Evolutionary conservation across 2,113 vertebrate species (phyloP).

Genomic region (human): DNA sequence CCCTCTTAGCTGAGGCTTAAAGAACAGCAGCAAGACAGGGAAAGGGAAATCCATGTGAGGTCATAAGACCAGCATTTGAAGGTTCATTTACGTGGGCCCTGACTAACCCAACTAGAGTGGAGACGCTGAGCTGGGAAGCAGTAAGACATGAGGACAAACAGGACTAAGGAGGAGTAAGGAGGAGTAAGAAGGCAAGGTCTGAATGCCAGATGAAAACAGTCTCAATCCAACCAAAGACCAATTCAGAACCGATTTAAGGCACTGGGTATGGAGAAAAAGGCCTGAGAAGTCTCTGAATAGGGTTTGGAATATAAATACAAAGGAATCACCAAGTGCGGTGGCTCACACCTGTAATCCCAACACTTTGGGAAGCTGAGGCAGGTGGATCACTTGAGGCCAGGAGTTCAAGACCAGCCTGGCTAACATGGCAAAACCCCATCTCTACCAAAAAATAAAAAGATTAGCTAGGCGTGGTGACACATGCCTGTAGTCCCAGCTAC

Average conservation of each 20-base stretch:
- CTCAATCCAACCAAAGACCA: neutral
- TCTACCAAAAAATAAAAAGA: too few relatives aligned
- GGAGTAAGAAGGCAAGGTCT: neutral
- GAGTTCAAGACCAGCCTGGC: too few relatives aligned
- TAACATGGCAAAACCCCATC: too few relatives aligned
- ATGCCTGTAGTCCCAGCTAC: too few relatives aligned
- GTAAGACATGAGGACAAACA: neutral
- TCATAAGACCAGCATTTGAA: neutral
- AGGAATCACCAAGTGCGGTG: neutral
- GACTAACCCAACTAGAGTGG: neutral
- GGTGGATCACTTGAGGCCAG: too few relatives aligned
- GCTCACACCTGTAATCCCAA: too few relatives aligned
- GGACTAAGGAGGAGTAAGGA: neutral
- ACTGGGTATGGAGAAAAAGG: neutral
- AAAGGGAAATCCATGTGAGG: neutral
- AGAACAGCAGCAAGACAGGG: neutral
- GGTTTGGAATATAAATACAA: neutral
- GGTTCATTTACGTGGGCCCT: neutral
- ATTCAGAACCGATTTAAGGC: neutral
- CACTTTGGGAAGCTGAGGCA: too few relatives aligned
- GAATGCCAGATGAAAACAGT: neutral
- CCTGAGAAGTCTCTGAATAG: neutral
- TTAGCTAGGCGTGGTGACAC: too few relatives aligned
- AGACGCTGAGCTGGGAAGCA: neutral
- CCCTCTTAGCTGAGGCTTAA: neutral